Evolutionary conservation across 2,888 invertebrate species (phyloP).

Genomic region (Rugalucina vietnamica): DNA sequence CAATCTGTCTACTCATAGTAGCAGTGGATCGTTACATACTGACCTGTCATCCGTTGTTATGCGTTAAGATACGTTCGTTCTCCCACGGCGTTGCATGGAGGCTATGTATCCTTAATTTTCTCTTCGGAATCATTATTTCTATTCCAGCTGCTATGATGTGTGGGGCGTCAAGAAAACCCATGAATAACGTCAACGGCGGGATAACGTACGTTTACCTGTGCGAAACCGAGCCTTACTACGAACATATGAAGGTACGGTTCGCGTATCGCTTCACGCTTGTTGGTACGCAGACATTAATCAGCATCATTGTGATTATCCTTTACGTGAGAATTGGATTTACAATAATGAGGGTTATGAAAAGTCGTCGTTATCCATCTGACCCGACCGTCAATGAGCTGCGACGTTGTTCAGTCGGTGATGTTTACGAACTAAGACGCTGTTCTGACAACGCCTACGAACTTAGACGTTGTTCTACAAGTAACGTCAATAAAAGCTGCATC

Average conservation of each 20-base stretch:
- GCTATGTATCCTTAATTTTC: conserved; percentile 40
- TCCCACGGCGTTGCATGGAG: conserved; percentile 40
- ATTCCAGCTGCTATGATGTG: conserved; percentile 55
- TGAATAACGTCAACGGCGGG: conserved; percentile 24
- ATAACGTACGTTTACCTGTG: conserved; percentile 40
- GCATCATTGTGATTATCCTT: conserved; percentile 40
- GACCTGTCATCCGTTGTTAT: conserved; percentile 49
- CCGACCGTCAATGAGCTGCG: neutral
- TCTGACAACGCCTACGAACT: neutral
- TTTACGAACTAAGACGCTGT: neutral
- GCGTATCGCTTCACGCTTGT: conserved; percentile 37
- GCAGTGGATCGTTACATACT: conserved; percentile 56
- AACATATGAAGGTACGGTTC: conserved; percentile 16
- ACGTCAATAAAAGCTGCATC: neutral
- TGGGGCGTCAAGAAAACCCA: conserved; percentile 31
- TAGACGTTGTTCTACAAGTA: neutral
- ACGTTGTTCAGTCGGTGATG: neutral
- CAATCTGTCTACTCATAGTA: conserved; percentile 47
- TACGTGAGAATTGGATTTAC: conserved; percentile 49
- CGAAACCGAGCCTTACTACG: conserved; percentile 43
- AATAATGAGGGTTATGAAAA: conserved; percentile 44
- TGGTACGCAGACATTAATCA: conserved; percentile 28
- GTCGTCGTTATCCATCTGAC: neutral
- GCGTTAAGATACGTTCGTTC: conserved; percentile 37
- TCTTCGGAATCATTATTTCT: conserved; percentile 46